phyloP scores from a whole-genome alignment of 2,113 vertebrate species.

The Phoenicopterus ruber region DNA sequence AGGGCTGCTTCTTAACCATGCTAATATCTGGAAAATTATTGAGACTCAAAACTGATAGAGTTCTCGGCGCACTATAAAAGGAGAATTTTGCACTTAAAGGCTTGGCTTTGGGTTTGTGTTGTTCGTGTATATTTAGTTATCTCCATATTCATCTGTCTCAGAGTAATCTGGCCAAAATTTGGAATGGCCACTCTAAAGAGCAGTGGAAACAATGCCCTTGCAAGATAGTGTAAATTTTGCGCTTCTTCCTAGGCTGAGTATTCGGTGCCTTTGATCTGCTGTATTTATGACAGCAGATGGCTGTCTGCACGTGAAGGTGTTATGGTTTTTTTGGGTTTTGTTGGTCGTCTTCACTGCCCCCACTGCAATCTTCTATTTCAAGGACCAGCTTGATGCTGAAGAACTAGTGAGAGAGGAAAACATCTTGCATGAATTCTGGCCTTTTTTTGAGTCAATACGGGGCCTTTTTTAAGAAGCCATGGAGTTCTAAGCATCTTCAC shows the following conservation, averaged over 20 bases:
- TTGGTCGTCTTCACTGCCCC: too few relatives aligned
- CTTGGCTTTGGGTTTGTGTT: not conserved
- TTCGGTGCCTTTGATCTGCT: not conserved
- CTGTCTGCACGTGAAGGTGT: not conserved
- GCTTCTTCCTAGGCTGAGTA: not conserved
- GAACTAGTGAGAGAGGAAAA: not conserved
- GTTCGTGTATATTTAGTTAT: not conserved
- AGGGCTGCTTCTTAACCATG: not conserved
- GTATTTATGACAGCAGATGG: accelerated
- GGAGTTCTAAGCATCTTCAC: not conserved
- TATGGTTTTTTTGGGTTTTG: not conserved
- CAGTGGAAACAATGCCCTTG: not conserved
- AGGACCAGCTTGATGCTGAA: not conserved
- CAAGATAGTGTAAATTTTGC: not conserved
- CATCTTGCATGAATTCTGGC: not conserved
- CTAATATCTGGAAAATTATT: not conserved
- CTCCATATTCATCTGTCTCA: not conserved
- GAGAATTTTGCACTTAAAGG: not conserved
- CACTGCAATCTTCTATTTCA: too few relatives aligned
- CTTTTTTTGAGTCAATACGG: not conserved
- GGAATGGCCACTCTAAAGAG: not conserved
- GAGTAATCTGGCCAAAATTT: not conserved
- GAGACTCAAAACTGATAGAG: not conserved
- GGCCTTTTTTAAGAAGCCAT: not conserved
- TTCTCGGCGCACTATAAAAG: not conserved